A percentile compares a stretch with the other conserved stretches of the same genome.
phyloP scores from a whole-genome alignment of 2,797 vertebrate species.

The Galagoides demidoff region DNA sequence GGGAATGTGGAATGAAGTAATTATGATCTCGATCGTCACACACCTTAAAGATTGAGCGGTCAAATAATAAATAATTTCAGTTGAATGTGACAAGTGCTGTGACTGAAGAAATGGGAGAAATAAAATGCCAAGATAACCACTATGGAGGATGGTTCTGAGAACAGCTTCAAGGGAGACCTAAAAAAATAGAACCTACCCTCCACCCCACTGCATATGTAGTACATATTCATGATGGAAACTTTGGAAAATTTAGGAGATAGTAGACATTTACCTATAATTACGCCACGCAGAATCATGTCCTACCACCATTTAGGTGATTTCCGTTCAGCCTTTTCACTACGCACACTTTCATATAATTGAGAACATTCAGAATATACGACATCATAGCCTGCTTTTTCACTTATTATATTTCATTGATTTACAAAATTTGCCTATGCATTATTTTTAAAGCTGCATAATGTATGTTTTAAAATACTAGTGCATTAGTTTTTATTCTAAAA shows the following conservation, averaged over 20 bases:
- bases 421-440: not conserved
- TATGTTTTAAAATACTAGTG: not conserved
- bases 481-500: not conserved
- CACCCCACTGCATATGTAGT: not conserved
- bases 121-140: not conserved
- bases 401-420: not conserved
- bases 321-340: not conserved
- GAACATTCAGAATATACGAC: not conserved
- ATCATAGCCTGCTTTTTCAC: not conserved
- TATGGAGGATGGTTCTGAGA: not conserved
- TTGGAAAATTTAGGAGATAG: not conserved
- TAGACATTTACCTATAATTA: not conserved
- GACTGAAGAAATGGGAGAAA: slow-evolving; percentile 17
- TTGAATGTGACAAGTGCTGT: not conserved
- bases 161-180: not conserved
- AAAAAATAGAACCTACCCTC: not conserved
- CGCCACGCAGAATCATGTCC: not conserved
- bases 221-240: not conserved
- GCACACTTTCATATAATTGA: not conserved
- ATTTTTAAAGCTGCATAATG: not conserved
- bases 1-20: not conserved
- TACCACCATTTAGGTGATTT: not conserved
- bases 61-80: slow-evolving; percentile 18
- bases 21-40: not conserved
- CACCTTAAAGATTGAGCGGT: not conserved